A percentile compares a stretch with the other conserved stretches of the same genome.
phyloP scores from a whole-genome alignment of 2,113 vertebrate species.

The Empidonax traillii region DNA sequence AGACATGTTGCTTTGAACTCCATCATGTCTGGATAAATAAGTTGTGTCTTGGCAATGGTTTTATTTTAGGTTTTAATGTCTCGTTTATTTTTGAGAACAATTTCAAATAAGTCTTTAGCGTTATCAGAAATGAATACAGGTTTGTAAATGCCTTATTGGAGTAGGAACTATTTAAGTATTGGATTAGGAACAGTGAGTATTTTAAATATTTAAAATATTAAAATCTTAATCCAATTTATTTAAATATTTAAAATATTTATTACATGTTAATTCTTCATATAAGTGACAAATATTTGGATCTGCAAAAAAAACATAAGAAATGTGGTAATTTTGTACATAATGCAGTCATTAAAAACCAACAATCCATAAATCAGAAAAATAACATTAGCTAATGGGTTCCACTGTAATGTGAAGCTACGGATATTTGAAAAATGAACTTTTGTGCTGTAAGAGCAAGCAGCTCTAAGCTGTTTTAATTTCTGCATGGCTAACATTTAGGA shows the following conservation, averaged over 20 bases:
- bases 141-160: not conserved
- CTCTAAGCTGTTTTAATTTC: slow-evolving; percentile 19
- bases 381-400: not conserved
- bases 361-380: not conserved
- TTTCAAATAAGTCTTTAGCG: not conserved
- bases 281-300: not conserved
- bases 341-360: not conserved
- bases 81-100: not conserved
- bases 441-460: not conserved
- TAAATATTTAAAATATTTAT: not conserved
- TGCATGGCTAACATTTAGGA: not conserved
- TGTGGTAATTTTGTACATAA: not conserved
- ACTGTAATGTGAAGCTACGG: not conserved
- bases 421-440: not conserved
- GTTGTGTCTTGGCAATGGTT: not conserved
- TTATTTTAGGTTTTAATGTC: not conserved
- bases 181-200: not conserved
- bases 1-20: not conserved
- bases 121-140: not conserved
- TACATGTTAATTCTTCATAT: not conserved
- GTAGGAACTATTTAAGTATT: not conserved
- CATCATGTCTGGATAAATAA: not conserved
- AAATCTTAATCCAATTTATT: no score
- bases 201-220: not conserved
- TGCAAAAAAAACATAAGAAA: not conserved